These are phyloP conservation scores for Gnathonemus longibarbis DNA, from an alignment of 2,113 vertebrate genomes.

Conservation along the genomic window DNA sequence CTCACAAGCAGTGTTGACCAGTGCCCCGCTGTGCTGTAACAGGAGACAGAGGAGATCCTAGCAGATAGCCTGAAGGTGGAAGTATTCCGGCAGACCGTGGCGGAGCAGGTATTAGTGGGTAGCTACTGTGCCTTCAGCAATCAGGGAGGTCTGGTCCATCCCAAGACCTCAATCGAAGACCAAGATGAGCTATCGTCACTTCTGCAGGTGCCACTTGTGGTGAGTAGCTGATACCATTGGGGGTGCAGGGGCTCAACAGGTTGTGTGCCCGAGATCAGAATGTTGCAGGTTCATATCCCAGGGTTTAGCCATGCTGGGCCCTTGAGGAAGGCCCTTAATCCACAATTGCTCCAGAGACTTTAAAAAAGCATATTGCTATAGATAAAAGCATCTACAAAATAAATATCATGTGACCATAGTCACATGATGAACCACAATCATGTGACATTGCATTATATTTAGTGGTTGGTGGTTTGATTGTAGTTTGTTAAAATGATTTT, in stretches of 20 bases:
- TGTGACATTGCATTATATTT: neutral
- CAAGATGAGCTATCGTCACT: constrained; percentile 94
- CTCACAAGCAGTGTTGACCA: neutral
- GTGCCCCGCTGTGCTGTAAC: neutral
- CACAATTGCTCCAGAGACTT: neutral
- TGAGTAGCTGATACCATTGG: constrained; percentile 51
- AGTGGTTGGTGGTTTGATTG: neutral
- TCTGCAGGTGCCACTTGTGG: constrained; percentile 93
- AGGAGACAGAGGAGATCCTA: constrained; percentile 97
- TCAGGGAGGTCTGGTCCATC: constrained; percentile 91
- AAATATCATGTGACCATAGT: no score
- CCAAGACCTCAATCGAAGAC: constrained; percentile 88
- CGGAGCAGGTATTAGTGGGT: constrained; percentile 90
- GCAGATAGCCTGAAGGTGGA: constrained; percentile 92
- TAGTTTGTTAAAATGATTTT: neutral
- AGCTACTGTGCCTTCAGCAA: constrained; percentile 94
- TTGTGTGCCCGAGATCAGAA: no score
- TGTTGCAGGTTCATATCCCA: no score
- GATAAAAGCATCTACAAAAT: neutral
- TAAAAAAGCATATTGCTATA: neutral
- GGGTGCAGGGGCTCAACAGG: no score
- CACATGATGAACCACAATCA: no score
- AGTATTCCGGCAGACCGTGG: constrained; percentile 94
- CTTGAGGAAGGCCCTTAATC: neutral
- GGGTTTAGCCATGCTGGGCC: neutral